These are phyloP conservation scores for Dynastes tityus DNA, from an alignment of 2,888 invertebrate species.

Conservation along the genomic window DNA sequence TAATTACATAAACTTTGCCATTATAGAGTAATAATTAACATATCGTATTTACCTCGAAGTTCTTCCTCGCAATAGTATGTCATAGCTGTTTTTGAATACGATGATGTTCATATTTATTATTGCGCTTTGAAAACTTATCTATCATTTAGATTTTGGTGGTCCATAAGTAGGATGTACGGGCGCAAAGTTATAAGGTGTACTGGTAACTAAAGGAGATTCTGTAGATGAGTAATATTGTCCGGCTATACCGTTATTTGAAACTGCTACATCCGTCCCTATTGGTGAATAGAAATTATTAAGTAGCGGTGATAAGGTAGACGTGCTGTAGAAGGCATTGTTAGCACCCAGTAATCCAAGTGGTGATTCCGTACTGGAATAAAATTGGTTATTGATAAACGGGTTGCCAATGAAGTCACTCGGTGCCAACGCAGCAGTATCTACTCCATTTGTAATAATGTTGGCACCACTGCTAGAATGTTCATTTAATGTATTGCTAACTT, in stretches of 20 bases:
- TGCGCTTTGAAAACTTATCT: conserved; percentile 1
- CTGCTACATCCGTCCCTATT: conserved; percentile 27
- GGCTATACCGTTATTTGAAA: conserved; percentile 40
- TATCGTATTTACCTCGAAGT: conserved; percentile 33
- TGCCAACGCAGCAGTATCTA: conserved; percentile 48
- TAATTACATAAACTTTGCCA: conserved; percentile 45
- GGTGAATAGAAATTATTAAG: conserved; percentile 27
- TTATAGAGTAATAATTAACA: conserved; percentile 46
- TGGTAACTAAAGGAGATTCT: conserved; percentile 42
- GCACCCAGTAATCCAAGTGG: conserved; percentile 33
- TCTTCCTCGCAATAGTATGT: conserved; percentile 42
- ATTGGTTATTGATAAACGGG: conserved; percentile 11
- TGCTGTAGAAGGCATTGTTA: conserved; percentile 21
- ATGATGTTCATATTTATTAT: conserved; percentile 18
- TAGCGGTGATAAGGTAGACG: conserved; percentile 35
- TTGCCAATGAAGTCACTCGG: conserved; percentile 25
- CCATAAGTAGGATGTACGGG: conserved; percentile 42
- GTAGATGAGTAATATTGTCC: conserved; percentile 48
- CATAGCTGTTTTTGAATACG: conserved; percentile 37
- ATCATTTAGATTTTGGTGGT: conserved; percentile 42
- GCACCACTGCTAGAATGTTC: conserved; percentile 50
- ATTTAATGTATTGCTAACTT: conserved; percentile 52
- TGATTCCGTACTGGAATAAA: conserved; percentile 37
- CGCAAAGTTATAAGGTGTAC: conserved; percentile 38
- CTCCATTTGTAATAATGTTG: conserved; percentile 53